phyloP scores from a whole-genome alignment of 2,113 vertebrate species.

The Pardalotus punctatus region DNA sequence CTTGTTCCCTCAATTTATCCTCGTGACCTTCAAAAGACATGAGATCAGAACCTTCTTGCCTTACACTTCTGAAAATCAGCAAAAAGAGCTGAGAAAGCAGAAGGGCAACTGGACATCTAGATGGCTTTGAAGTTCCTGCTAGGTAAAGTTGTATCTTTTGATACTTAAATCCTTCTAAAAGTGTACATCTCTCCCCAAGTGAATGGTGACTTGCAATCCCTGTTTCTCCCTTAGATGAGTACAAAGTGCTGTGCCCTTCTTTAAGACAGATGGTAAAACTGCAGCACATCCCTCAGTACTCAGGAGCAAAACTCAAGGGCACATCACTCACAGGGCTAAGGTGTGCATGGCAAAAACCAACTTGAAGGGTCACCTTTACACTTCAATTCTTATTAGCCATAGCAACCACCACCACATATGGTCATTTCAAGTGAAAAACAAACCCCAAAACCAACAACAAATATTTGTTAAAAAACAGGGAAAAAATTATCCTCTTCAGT shows the following conservation, averaged over 20 bases:
- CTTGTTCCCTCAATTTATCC: neutral
- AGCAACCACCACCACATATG: neutral
- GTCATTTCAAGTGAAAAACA: neutral
- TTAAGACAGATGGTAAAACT: neutral
- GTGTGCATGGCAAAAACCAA: neutral
- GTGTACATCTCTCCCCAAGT: neutral
- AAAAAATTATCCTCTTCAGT: neutral
- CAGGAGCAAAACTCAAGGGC: neutral
- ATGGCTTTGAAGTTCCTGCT: neutral
- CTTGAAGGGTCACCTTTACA: neutral
- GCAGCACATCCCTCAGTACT: neutral
- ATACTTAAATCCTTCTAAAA: neutral
- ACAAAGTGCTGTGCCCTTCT: neutral
- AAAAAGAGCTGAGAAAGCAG: neutral
- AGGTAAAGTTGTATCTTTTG: neutral
- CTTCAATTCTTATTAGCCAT: neutral
- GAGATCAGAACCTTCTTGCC: neutral
- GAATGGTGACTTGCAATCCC: neutral
- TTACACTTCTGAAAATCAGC: neutral
- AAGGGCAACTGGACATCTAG: neutral
- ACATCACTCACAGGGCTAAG: neutral
- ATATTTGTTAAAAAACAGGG: neutral
- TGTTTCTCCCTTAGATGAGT: neutral
- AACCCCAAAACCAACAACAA: accelerated
- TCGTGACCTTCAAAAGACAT: neutral